Evolutionary conservation across 2,797 vertebrate genomes (phyloP).

Genomic region (Limosa lapponica): DNA sequence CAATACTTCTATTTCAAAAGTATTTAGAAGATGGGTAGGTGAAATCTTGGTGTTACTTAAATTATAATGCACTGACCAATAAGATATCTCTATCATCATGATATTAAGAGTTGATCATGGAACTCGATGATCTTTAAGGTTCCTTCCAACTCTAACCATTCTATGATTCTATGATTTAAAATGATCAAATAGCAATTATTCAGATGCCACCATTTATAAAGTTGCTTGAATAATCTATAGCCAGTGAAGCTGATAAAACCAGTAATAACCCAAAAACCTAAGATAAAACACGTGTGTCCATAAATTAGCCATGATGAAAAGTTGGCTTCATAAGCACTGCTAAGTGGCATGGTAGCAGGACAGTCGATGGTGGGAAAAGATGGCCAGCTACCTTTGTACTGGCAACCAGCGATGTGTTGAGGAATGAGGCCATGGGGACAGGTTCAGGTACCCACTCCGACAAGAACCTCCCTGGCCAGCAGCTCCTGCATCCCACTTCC

Average conservation of each 20-base stretch:
- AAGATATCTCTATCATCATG: background rate
- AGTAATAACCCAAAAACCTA: background rate
- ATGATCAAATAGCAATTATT: background rate
- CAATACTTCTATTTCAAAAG: slow-evolving; percentile 16
- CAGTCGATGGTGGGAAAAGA: background rate
- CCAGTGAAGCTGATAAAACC: background rate
- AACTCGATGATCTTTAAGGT: too few species aligned
- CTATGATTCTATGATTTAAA: background rate
- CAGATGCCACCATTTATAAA: background rate
- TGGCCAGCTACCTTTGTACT: background rate
- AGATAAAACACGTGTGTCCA: background rate
- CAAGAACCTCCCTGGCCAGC: background rate
- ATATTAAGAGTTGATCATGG: background rate
- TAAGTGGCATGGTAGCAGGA: background rate
- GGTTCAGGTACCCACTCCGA: background rate
- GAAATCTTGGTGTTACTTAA: background rate
- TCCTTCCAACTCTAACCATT: too few species aligned
- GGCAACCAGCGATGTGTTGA: background rate
- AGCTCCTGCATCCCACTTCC: background rate
- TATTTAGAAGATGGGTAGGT: background rate
- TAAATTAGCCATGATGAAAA: background rate
- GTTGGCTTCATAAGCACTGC: background rate
- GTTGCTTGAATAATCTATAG: background rate
- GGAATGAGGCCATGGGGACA: accelerated
- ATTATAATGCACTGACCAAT: background rate